Percentiles rank a stretch among this genome's conserved stretches.
These are phyloP conservation scores for Leptothorax acervorum DNA, from an alignment of 2,888 invertebrate species.

Conservation along the genomic window DNA sequence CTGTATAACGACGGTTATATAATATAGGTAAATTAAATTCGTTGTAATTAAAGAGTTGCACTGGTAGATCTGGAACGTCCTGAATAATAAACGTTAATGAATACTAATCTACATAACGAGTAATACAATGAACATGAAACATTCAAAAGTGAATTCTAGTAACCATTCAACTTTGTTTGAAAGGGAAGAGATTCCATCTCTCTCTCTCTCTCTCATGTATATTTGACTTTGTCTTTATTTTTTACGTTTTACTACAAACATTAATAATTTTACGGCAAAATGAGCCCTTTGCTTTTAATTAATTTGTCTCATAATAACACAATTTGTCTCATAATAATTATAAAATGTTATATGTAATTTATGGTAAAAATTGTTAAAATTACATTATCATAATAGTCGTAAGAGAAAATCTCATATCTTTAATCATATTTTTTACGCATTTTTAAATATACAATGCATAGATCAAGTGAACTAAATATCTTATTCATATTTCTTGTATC, in stretches of 20 bases:
- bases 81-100: conserved; percentile 41
- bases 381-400: not conserved
- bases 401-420: not conserved
- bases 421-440: not conserved
- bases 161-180: conserved; percentile 5
- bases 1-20: not conserved
- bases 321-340: not conserved
- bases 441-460: not conserved
- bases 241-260: not conserved
- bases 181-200: not conserved
- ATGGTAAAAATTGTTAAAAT: not conserved
- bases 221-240: not conserved
- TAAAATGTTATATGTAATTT: not conserved
- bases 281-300: not conserved
- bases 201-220: too few relatives aligned
- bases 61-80: not conserved
- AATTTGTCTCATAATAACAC: not conserved
- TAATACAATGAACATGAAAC: conserved; percentile 33
- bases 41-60: conserved; percentile 33
- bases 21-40: conserved; percentile 15
- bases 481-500: not conserved
- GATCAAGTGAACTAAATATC: not conserved
- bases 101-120: conserved; percentile 35
- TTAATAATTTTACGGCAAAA: not conserved
- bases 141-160: conserved; percentile 24